Percentiles rank a stretch among this genome's conserved stretches.
phyloP scores from a whole-genome alignment of 92 coral and sea anemone species.

The Porites evermanni region DNA sequence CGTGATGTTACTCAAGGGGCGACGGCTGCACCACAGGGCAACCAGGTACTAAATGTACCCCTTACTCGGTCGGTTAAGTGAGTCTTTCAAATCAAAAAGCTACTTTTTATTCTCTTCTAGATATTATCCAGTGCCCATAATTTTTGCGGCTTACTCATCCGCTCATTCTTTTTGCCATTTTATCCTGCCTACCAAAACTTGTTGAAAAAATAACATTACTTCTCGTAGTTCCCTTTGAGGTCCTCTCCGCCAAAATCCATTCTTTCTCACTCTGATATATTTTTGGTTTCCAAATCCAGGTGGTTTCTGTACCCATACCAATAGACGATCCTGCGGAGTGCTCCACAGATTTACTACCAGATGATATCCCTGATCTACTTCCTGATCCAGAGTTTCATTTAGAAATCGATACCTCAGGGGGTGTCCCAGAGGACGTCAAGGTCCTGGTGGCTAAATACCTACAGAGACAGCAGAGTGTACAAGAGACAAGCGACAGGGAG shows the following conservation, averaged over 20 bases:
- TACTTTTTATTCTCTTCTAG: background rate
- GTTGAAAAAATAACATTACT: background rate
- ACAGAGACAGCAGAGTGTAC: constrained; percentile 53
- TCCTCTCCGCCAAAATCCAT: too few relatives aligned
- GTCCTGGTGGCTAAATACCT: constrained; percentile 71
- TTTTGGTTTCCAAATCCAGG: background rate
- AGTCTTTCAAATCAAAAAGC: background rate
- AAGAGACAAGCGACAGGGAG: constrained; percentile 51
- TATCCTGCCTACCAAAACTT: background rate
- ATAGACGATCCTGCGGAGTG: background rate
- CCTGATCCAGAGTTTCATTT: constrained; percentile 44
- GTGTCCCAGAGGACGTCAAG: constrained; percentile 77
- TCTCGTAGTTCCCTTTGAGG: background rate
- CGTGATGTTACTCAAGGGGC: constrained; percentile 6
- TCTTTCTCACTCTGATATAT: background rate
- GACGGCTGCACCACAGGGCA: background rate
- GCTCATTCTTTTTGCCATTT: background rate
- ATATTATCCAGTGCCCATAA: background rate
- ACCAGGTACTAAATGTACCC: constrained; percentile 7
- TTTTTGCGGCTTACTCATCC: background rate
- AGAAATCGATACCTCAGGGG: constrained; percentile 37
- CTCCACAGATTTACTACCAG: background rate
- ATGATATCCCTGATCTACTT: constrained; percentile 6
- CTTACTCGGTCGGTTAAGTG: too few relatives aligned
- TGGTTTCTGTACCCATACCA: background rate